phyloP scores from a whole-genome alignment of 2,113 vertebrate genomes.

The Gavia stellata region DNA sequence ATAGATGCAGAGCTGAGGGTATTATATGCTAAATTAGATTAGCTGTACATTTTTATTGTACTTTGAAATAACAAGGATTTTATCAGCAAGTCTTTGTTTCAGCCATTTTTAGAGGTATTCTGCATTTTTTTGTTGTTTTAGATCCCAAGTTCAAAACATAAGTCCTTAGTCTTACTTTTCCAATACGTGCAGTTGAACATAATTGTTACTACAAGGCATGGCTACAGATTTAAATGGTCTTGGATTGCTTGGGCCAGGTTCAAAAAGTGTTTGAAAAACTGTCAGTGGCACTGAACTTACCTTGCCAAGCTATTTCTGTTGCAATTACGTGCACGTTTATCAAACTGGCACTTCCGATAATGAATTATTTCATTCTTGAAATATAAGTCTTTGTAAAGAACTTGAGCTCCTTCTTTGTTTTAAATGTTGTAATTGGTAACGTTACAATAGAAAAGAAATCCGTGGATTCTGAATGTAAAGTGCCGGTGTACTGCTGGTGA shows the following conservation, averaged over 20 bases:
- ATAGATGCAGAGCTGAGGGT: background rate
- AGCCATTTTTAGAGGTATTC: background rate
- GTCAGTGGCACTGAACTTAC: background rate
- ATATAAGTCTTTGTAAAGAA: background rate
- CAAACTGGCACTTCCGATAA: background rate
- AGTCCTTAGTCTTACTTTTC: background rate
- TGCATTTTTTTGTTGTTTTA: background rate
- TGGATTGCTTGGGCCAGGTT: background rate
- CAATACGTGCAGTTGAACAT: background rate
- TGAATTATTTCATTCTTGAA: background rate
- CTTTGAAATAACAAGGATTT: background rate
- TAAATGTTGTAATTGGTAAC: background rate
- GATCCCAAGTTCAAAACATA: background rate
- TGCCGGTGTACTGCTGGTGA: background rate
- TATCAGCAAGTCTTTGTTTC: background rate
- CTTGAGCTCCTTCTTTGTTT: background rate
- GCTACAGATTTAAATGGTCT: background rate
- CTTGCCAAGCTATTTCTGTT: background rate
- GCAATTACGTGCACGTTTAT: background rate
- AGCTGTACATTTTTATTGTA: background rate
- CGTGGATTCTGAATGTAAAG: background rate
- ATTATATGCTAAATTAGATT: background rate
- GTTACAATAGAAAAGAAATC: background rate
- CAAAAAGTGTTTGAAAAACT: background rate
- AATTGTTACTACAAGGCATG: background rate